These are phyloP conservation scores for Astropecten irregularis DNA, from an alignment of 53 echinoderm and acorn worm genomes.

Conservation along the genomic window DNA sequence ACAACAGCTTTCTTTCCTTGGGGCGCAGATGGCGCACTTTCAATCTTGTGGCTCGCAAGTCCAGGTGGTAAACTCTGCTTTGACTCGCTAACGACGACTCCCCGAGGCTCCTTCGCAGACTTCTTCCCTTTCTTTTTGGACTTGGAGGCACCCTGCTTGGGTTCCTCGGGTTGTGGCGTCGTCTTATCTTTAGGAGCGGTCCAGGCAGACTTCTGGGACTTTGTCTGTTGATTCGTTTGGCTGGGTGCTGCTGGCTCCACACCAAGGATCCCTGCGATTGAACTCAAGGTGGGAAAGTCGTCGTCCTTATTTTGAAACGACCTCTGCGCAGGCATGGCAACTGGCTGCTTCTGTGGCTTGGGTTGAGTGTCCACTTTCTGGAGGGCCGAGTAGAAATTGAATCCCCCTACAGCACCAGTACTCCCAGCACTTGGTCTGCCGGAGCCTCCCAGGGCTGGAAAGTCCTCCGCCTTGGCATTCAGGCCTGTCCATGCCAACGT, in stretches of 20 bases:
- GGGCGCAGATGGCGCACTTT: background rate
- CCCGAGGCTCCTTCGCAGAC: background rate
- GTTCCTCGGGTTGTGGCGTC: conserved; percentile 6
- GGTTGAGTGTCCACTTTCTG: conserved; percentile 22
- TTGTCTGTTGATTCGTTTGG: conserved; percentile 17
- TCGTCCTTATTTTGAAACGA: conserved; percentile 17
- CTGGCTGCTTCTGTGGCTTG: conserved; percentile 2
- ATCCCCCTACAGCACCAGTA: conserved; percentile 11
- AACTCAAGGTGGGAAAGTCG: conserved; percentile 89
- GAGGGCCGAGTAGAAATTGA: conserved; percentile 50
- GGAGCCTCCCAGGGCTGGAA: conserved; percentile 52
- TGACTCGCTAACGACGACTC: background rate
- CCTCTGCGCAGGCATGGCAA: background rate
- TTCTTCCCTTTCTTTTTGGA: conserved; percentile 45
- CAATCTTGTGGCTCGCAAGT: background rate
- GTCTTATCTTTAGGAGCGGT: background rate
- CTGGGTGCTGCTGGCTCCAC: conserved; percentile 26
- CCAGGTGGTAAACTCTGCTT: background rate
- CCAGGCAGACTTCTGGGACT: conserved; percentile 30
- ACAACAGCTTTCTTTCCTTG: background rate
- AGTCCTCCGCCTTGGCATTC: conserved; percentile 26
- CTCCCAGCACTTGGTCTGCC: background rate
- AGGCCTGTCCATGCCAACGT: background rate
- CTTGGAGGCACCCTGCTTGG: background rate
- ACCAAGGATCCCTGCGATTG: conserved; percentile 83